phyloP scores from a whole-genome alignment of 2,888 invertebrate genomes.

The Lepidonotus clava region DNA sequence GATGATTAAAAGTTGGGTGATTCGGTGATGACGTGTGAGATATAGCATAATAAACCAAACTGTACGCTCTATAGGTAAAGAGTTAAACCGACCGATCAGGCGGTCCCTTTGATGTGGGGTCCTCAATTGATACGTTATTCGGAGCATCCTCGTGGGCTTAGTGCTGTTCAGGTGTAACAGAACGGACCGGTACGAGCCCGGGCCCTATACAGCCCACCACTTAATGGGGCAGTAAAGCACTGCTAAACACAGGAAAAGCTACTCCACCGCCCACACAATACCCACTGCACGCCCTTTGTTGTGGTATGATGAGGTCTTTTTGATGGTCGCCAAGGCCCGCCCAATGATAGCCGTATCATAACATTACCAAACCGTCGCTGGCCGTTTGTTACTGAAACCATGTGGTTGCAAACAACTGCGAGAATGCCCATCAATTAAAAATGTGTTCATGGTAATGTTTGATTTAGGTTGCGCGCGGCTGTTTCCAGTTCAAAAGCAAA shows the following conservation, averaged over 20 bases:
- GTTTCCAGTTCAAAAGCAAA: too few relatives aligned
- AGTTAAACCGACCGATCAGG: not conserved
- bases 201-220: constrained; percentile 17
- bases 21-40: too few relatives aligned
- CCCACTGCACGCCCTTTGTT: not conserved
- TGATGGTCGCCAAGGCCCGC: too few relatives aligned
- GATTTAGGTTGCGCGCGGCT: too few relatives aligned
- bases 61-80: too few relatives aligned
- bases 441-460: too few relatives aligned
- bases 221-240: constrained; percentile 28
- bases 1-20: too few relatives aligned
- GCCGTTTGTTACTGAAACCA: not conserved
- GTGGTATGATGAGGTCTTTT: not conserved
- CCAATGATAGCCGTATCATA: constrained; percentile 4
- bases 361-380: not conserved
- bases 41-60: too few relatives aligned
- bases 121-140: constrained; percentile 22
- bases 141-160: not conserved
- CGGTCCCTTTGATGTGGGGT: not conserved
- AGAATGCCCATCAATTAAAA: not conserved
- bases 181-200: not conserved
- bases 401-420: not conserved
- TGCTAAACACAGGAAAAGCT: constrained; percentile 15
- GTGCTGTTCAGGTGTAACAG: not conserved
- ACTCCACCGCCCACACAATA: constrained; percentile 22